Percentiles rank a stretch among this genome's conserved stretches.
phyloP scores from a whole-genome alignment of 2,888 invertebrate species.

The Disparrhopalites patrizii region DNA sequence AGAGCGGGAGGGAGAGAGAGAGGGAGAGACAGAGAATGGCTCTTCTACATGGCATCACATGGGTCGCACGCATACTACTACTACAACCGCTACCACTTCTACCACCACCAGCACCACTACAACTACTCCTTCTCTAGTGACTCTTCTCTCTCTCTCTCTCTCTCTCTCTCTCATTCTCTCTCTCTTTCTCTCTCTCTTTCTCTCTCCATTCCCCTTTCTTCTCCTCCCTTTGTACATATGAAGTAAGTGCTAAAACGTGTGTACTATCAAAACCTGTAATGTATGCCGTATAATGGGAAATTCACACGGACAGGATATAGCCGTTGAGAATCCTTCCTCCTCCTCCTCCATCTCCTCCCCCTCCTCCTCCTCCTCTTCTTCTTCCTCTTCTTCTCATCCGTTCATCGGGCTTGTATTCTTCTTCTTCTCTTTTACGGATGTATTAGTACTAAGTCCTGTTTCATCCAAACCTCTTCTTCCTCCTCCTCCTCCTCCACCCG shows the following conservation, averaged over 20 bases:
- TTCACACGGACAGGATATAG: not conserved
- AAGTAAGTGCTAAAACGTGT: conserved; percentile 27
- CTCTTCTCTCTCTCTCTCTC: too few relatives aligned
- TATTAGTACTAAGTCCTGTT: too few relatives aligned
- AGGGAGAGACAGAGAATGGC: conserved; percentile 11
- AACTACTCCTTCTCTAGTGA: not conserved
- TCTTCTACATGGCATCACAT: conserved; percentile 16
- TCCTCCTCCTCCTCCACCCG: not conserved
- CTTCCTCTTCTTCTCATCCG: not conserved
- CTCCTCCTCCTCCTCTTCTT: not conserved
- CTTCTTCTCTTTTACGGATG: too few relatives aligned
- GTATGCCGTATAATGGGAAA: conserved; percentile 18
- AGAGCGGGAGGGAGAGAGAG: too few relatives aligned
- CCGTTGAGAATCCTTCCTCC: not conserved
- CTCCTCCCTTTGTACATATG: not conserved
- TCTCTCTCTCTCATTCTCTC: not conserved
- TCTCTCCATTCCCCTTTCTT: too few relatives aligned
- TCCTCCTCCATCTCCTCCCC: not conserved
- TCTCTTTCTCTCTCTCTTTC: too few relatives aligned
- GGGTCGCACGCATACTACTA: not conserved
- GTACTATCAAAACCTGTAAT: conserved; percentile 24
- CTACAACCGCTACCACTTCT: not conserved
- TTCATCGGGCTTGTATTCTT: not conserved
- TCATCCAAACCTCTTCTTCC: too few relatives aligned
- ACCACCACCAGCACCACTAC: not conserved